Evolutionary conservation across 2,113 vertebrate genomes (phyloP), one percentile per base, ranked within the genome.

Genomic region (Perca flavescens): DNA sequence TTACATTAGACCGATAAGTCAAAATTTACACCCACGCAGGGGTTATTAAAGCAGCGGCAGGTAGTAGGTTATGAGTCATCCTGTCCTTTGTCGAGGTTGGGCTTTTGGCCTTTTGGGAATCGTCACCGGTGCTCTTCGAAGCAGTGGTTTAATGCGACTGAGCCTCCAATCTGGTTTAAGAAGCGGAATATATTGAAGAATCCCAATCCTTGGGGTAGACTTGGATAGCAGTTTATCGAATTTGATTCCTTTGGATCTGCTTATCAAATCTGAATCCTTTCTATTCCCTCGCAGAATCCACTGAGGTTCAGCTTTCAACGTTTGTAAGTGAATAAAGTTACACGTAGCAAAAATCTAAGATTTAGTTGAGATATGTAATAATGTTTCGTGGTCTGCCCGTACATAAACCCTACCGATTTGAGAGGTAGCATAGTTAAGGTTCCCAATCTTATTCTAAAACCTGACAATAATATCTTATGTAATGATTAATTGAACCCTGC

Each of bases 21-120:
- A 84, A 78, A 92, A 92, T 89, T 89, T 84, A 89, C 80, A 74
- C 28, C 79, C 62, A 74, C 53, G 65, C 1, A 64, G 66, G 10
- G 70, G 84, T 84, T 86, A 83, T 87, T 91, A 86, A 80, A 88
- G 80, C 78, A 68, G 60, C 36, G 3, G 79, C 63, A 67, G 53
- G 61, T 77, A 50, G 14, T 49, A 28, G 50, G 79, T 86, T 80
- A 81, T 70, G 57, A 61, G 65, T 16, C 73, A 70, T 47, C 68
- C 43, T 56, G 86, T 80, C 80, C 77, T 82, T 82, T 65, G 58
- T 83, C 77, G 79, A 88, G 87, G 79, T 82, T 34, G 80, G 5
- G 43, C 47, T 74, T 77, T 62, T 50, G 66, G 58, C 67, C 49
- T 83, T 57, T 75, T 63, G 9, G 9, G 56, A 63, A 82, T 17